A percentile compares a stretch with the other conserved stretches of the same genome.
Evolutionary conservation across 2,113 vertebrate genomes (phyloP).

Genomic region (Columba janthina): DNA sequence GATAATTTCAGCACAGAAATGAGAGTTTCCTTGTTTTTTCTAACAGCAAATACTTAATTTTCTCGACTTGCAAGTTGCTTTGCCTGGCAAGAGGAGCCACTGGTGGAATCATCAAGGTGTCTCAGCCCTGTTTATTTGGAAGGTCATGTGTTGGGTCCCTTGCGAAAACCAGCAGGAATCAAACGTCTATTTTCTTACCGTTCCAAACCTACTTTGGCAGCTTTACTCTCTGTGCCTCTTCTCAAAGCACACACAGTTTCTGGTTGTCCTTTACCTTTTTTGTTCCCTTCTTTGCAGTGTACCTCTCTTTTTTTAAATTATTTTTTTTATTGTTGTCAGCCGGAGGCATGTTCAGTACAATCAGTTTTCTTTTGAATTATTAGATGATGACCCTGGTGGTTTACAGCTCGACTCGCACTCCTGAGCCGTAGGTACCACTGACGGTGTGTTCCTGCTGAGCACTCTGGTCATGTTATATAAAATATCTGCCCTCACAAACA

Average conservation of each 20-base stretch:
- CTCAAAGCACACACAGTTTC: not conserved
- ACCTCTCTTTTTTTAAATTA: not conserved
- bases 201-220: not conserved
- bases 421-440: not conserved
- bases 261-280: not conserved
- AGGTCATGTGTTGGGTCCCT: not conserved
- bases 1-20: not conserved
- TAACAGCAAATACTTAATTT: not conserved
- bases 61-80: not conserved
- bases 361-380: not conserved
- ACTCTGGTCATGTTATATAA: not conserved
- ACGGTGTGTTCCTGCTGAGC: not conserved
- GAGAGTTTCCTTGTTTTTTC: not conserved
- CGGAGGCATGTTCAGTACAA: not conserved
- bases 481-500: not conserved
- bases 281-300: not conserved
- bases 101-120: rapidly evolving
- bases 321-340: not conserved
- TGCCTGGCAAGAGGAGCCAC: not conserved
- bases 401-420: not conserved
- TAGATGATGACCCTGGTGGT: not conserved
- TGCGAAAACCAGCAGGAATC: not conserved
- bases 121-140: not conserved
- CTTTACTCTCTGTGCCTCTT: not conserved
- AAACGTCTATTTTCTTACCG: not conserved